Base-by-base conservation (phyloP, 2,888 invertebrate species). In the Drosophila differens region DNA sequence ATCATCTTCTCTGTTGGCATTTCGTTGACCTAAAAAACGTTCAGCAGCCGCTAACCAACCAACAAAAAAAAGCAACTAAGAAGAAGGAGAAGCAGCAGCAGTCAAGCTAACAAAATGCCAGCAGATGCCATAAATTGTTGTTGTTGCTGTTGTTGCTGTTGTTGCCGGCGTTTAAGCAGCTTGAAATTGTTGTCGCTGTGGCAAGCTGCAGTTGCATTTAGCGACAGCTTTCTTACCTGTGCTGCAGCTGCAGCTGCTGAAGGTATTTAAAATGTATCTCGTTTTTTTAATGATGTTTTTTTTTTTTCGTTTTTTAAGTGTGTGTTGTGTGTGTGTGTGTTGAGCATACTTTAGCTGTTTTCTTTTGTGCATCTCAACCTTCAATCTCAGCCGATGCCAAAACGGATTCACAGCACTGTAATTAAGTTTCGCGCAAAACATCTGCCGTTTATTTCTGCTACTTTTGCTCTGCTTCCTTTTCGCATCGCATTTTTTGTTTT, bases 1-100 rank as follows among this genome's bases (percentile, higher is more conserved):
- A 87, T 90, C 84, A 76, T 70, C 77, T 67, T 81, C 77, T 81
- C 69, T 78, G 79, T 82, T 91, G 90, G 88, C 83, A 89, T 89
- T 91, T 87, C 82, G 86, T 91, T 87, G 86, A 87, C 86, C 86
- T 91, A 87, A 87, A 87, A 91, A 87, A 84, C 80, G 90, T 82
- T 89, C 73, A 89, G 86, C 80, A 82, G 80, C 76, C 76, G 79
- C 85, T 75, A 83, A 83, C 64, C 57, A 72, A 83, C 71, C 37
- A 37, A 37, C 37, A 37, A 37, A 68, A 66, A 74, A 61, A 73
- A 57, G 49, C 54, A 41, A 51, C 32, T 10, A 59, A 28, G 60
- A 51, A 72, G 57, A 59, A 79, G 57, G 57, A 76, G 62, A 22
- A 32, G 57, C 52, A 28, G 35, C 57, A 69, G 58, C 72, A 69